phyloP scores from a whole-genome alignment of 2,888 invertebrate species.

The Orthosia cruda region DNA sequence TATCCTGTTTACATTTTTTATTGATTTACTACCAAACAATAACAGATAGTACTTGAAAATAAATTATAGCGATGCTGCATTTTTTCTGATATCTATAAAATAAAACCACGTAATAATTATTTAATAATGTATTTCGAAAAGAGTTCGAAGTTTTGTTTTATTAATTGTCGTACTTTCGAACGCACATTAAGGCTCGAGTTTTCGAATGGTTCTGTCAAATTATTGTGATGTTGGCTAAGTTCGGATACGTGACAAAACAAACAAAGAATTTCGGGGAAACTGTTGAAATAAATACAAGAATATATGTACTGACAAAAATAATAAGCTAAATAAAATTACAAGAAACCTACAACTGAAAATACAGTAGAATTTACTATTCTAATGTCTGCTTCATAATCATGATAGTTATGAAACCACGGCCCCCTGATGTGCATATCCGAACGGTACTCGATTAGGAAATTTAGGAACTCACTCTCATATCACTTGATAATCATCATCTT shows the following conservation, averaged over 20 bases:
- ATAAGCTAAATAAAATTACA: neutral
- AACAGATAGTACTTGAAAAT: neutral
- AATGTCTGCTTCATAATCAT: no score
- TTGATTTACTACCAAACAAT: conserved; percentile 11
- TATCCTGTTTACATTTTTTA: conserved; percentile 75
- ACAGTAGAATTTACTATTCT: neutral
- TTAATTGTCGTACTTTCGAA: neutral
- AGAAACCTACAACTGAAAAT: neutral
- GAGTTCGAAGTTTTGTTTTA: neutral
- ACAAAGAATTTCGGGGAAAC: neutral
- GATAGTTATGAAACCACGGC: neutral
- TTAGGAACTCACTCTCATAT: neutral
- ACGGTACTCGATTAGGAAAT: neutral
- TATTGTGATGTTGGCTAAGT: conserved; percentile 12
- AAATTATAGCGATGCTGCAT: accelerated
- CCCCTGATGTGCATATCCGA: conserved; percentile 25
- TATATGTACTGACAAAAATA: neutral
- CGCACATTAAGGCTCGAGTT: neutral
- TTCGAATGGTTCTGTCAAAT: conserved; percentile 31
- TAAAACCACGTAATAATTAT: neutral
- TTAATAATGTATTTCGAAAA: no score
- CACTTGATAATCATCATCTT: neutral
- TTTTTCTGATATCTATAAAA: no score
- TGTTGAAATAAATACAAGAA: neutral
- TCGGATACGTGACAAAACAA: conserved; percentile 42